Evolutionary conservation across 2,113 vertebrate species (phyloP), one percentile per base, ranked within the genome.

Genomic region (Perccottus glenii): DNA sequence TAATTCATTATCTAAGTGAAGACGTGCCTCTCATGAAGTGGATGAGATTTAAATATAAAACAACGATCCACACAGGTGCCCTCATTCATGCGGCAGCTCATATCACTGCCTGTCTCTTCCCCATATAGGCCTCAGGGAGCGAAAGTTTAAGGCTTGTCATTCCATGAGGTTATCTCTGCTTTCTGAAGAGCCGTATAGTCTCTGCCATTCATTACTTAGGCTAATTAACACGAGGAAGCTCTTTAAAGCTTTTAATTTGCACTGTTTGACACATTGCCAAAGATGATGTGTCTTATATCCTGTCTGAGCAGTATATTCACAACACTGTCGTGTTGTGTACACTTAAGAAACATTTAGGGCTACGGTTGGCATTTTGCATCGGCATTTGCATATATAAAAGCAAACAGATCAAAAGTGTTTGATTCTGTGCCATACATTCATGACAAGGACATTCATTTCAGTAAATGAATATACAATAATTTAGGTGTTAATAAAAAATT

Each of bases 1-100:
- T 89, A 88, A 89, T 91, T 90, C 88, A 91, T 89, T 76, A 87
- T 89, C 86, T 77, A 87, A 89, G 89, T 91, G 85, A 90, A 90
- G 87, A 90, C 76, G 81, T 85, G 90, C 75, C 83, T 88, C 86
- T 71, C 60, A 27, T 86, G 84, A 87, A 86, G 82, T 84, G 86
- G 84, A 90, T 85, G 77, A 84, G 87, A 86, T 89, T 88, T 86
- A 86, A 80, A 83, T 33, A 35, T 78, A 75, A 77, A 88, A 83
- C 80, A 80, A 81, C 40, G 59, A 53, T 64, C 81, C 33, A 27
- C 62, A 55, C 85, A 84, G 82, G 84, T 80, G 80, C 72, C 70
- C 70, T 87, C 80, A 78, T 86, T 82, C 79, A 83, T 27, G n/a
- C 11, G 6, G 70, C 59, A 77, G 70, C 76, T 75, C 68, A 80